Conservation (phyloP, 2,113 vertebrate species). For the Mesitornis unicolor region DNA sequence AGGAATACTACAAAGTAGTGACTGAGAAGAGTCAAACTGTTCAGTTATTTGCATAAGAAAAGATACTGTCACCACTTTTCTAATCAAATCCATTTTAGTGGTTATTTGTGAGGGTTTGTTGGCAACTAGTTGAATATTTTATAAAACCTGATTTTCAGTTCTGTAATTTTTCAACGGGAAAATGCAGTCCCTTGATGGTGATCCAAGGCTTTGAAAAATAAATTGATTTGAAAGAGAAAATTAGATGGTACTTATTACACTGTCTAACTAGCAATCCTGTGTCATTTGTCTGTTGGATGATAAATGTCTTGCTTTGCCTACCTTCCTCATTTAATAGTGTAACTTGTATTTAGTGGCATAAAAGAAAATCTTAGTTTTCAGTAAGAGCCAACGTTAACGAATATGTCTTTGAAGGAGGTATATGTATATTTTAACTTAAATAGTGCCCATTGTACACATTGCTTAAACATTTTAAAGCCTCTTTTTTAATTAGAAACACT, state of each 20-base stretch:
- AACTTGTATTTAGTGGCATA: slow-evolving; percentile 20
- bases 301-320: slow-evolving; percentile 73
- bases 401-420: neutral
- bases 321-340: slow-evolving; percentile 68
- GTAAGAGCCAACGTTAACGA: slow-evolving; percentile 38
- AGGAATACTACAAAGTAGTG: neutral
- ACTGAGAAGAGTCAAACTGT: neutral
- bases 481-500: neutral
- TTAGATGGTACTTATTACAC: slow-evolving; percentile 80
- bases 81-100: slow-evolving; percentile 42
- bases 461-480: neutral
- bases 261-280: slow-evolving; percentile 74
- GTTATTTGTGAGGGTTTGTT: slow-evolving; percentile 62
- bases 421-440: neutral
- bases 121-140: slow-evolving; percentile 66
- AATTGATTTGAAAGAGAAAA: slow-evolving; percentile 84
- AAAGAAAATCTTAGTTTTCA: slow-evolving; percentile 45
- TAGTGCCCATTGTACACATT: neutral
- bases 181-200: slow-evolving; percentile 75
- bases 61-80: slow-evolving; percentile 1
- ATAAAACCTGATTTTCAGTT: slow-evolving; percentile 71
- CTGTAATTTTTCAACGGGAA: slow-evolving; percentile 72
- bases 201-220: slow-evolving; percentile 76
- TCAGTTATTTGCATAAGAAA: slow-evolving; percentile 22
- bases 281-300: slow-evolving; percentile 77